Evolutionary conservation across 2,113 vertebrate genomes (phyloP).

Genomic region (Clupea harengus): DNA sequence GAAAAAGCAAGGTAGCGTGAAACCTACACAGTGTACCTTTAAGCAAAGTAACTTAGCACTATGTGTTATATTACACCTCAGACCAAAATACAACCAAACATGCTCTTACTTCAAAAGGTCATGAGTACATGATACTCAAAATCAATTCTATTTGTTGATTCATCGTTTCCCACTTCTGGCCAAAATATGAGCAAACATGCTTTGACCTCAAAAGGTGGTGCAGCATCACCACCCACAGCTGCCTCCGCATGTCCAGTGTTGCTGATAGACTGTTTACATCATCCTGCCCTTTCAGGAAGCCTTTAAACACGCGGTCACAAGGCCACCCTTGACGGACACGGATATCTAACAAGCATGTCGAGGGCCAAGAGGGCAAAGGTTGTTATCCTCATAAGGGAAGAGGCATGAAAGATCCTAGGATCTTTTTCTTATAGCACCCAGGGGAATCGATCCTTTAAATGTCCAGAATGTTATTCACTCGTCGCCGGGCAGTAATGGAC

Average conservation of each 20-base stretch:
- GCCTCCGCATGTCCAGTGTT: conserved; percentile 27
- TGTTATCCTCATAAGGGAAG: conserved; percentile 14
- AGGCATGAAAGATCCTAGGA: neutral
- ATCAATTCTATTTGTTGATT: too few species aligned
- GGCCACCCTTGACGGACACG: neutral
- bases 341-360: conserved; percentile 1
- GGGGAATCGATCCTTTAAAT: conserved; percentile 23
- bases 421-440: conserved; percentile 20
- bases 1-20: too few species aligned
- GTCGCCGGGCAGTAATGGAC: neutral
- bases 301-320: neutral
- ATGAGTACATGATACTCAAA: too few species aligned
- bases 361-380: conserved; percentile 23
- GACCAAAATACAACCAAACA: too few species aligned
- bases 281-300: neutral
- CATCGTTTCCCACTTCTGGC: too few species aligned
- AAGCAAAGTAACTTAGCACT: too few species aligned
- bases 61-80: too few species aligned
- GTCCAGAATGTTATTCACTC: neutral
- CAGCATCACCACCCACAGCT: conserved; percentile 20
- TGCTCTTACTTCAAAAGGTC: too few species aligned
- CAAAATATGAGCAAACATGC: too few species aligned
- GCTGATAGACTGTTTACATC: neutral
- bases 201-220: too few species aligned
- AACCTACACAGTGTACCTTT: too few species aligned